Base-by-base conservation (phyloP, 2,888 invertebrate species). In the Cheilosia vernalis region DNA sequence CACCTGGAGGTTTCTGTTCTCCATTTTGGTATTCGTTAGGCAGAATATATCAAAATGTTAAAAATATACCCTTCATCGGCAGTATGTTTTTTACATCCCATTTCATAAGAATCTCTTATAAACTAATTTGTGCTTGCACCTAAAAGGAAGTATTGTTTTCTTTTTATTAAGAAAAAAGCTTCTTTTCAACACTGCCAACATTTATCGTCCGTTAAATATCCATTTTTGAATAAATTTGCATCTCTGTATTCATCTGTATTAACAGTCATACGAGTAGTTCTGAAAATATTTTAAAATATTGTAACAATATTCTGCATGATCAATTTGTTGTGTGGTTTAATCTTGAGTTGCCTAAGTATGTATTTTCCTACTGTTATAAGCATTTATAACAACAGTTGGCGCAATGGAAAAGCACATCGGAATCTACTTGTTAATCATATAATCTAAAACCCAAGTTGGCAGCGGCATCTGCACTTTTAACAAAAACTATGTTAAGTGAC, bases 291-390 rank as follows among this genome's bases (percentile, higher is more conserved):
- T 70, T 21, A 17, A 27, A 49, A 27, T 30, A 27, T 17, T 56
- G 19, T 9, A 24, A 2, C 3, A 24, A 24, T 44, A 53, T 73
- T 63, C 30, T 21, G 72, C 72, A 73, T 73, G 72, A 19, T 51
- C 15, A 53, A n/a, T 73, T 61, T 53, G 44, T 73, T 53, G 15
- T 21, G 40, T 53, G 51, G 53, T 53, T 30, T 73, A 42, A 33
- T 51, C 58, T 37, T 47, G 17, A 47, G 55, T 64, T 15, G 1
- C 60, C 60, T 4, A 51, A 27, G 7, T 47, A 7, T 73, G 4
- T 37, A 4, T 73, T 44, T 63, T 33, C 42, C 15, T 40, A 61
- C 15, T 44, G 17, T 15, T 53, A 30, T 2, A 30, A 9, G 9
- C 30, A 21, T 17, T 53, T 63, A 44, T 21, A 19, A 15, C 19